Evolutionary conservation across 2,113 vertebrate genomes (phyloP).

Genomic region (Myotis davidii): DNA sequence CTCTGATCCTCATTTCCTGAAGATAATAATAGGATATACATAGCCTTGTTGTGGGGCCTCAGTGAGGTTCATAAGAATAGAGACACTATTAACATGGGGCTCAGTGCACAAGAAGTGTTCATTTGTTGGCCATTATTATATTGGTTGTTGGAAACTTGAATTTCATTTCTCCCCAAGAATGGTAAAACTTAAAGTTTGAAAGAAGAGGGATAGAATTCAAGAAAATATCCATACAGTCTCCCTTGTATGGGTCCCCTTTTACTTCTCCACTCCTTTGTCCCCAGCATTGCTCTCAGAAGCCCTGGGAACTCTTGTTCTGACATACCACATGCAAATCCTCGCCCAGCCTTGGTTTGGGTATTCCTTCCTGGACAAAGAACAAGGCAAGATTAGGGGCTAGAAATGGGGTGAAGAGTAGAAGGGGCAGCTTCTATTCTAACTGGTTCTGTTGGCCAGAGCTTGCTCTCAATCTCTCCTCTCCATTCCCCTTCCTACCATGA

Average conservation of each 20-base stretch:
- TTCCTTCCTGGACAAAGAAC: constrained; percentile 31
- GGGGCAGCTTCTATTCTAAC: background rate
- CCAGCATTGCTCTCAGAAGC: constrained; percentile 26
- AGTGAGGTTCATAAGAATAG: background rate
- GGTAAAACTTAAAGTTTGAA: background rate
- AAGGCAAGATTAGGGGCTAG: constrained; percentile 16
- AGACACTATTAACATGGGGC: background rate
- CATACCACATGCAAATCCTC: background rate
- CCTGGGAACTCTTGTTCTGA: constrained; percentile 8
- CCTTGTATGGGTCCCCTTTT: background rate
- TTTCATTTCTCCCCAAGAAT: background rate
- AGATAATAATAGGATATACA: background rate
- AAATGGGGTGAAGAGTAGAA: background rate
- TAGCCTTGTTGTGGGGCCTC: background rate
- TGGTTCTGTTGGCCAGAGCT: background rate
- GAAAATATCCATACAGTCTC: background rate
- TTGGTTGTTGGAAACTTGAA: background rate
- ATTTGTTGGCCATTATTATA: background rate
- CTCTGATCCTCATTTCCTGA: background rate
- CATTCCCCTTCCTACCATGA: background rate
- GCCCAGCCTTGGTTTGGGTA: constrained; percentile 18
- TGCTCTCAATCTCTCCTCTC: background rate
- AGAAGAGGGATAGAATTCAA: background rate
- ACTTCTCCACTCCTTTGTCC: background rate
- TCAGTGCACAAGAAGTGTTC: background rate